Base-by-base conservation (phyloP, 1,140 invertebrate genomes). In the Elymnias hypermnestra region DNA sequence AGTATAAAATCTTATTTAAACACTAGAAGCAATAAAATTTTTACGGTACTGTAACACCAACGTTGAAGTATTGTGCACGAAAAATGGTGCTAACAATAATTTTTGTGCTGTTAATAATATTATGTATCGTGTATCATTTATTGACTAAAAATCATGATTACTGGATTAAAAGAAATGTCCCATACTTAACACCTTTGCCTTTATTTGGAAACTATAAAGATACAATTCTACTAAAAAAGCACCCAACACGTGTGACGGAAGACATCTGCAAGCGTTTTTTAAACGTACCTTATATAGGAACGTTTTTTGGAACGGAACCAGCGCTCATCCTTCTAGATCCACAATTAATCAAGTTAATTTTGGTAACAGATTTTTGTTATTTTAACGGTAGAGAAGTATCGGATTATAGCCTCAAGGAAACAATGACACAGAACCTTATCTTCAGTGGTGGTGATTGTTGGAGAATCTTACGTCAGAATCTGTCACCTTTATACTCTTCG, bases 341-440 rank as follows among this genome's bases (percentile, higher is more conserved):
- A 3, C 74, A 87, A 18, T 44, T 88, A 3, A 76, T 88, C 12
- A 86, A 85, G 57, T 44, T 64, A 4, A 63, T 88, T 6, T 52
- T 83, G 2, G 63, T 87, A 7, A 77, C 75, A 46, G 86, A 88
- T 53, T 88, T 87, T 53, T 64, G 74, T 10, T 69, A 74, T 47
- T 89, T 88, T 53, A 69, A 65, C 17, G 76, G 25, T 3, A 7
- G 25, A n/a, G 25, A 26, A 9, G n/a, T 3, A 26, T 26, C 25
- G 0, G 25, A 26, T 9, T 26, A 26, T 9, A n/a, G 8, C n/a
- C 7, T n/a, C 25, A 39, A 19, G 1, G 59, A 63, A 31, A 14
- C 42, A 1, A 38, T 55, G 3, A 60, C 59, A 2, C n/a, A 49
- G 48, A 10, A 53, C 41, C 13, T 12, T 66, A 7, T 63, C 63